Percentiles rank a stretch among this genome's conserved stretches.
These are phyloP conservation scores for Drosophila subquinaria DNA, from an alignment of 2,888 invertebrate species.

Conservation along the genomic window DNA sequence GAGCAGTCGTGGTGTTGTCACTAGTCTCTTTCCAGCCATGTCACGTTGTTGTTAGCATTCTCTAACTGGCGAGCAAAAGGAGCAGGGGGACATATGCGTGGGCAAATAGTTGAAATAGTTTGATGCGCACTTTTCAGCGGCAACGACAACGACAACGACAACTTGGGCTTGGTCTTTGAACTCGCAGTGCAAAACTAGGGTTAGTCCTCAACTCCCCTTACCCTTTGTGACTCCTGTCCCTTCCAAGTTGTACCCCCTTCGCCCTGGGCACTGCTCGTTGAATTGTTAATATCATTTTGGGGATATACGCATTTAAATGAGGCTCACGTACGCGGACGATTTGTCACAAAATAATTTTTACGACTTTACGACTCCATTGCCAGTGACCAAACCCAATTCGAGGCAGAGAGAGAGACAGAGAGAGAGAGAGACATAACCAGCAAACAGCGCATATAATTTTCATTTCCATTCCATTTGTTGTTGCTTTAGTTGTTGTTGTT, in stretches of 20 bases:
- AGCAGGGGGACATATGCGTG: conserved; percentile 64
- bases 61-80: conserved; percentile 16
- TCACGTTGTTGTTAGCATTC: conserved; percentile 77
- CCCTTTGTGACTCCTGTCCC: background rate
- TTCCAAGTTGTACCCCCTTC: conserved; percentile 1
- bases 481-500: conserved; percentile 19
- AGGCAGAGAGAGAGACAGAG: background rate
- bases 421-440: conserved; percentile 1
- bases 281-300: conserved; percentile 79
- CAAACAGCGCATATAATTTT: conserved; percentile 59
- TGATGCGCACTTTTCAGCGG: conserved; percentile 80
- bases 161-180: conserved; percentile 71
- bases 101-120: conserved; percentile 79
- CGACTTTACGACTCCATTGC: conserved; percentile 83
- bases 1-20: conserved; percentile 9
- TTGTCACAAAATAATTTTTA: conserved; percentile 86
- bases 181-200: conserved; percentile 17
- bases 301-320: conserved; percentile 81
- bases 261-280: conserved; percentile 52
- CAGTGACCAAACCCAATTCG: conserved; percentile 61
- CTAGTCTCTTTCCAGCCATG: conserved; percentile 63
- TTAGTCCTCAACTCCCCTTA: conserved; percentile 1
- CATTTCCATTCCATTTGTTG: conserved; percentile 10
- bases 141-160: conserved; percentile 20
- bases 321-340: conserved; percentile 85